A percentile compares a stretch with the other conserved stretches of the same genome.
Conservation (phyloP, 2,888 invertebrate species). For the Margaritifera margaritifera region DNA sequence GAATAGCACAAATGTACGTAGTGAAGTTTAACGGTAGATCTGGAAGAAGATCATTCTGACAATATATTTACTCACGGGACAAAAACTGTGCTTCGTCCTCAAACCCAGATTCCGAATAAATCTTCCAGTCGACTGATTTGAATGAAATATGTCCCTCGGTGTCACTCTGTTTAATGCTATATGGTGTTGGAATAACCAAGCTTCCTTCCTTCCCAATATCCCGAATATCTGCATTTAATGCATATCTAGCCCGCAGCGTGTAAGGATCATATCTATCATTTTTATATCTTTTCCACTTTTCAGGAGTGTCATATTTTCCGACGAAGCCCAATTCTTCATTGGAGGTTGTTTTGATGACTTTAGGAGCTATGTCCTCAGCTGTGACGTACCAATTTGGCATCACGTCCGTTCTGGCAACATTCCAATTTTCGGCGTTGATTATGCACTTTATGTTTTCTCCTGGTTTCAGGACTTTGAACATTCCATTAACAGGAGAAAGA, state of each 20-base stretch:
- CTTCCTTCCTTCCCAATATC: constrained; percentile 18
- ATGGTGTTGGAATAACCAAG: constrained; percentile 30
- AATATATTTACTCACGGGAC: constrained; percentile 14
- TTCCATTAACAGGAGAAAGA: constrained; percentile 31
- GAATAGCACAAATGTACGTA: no score
- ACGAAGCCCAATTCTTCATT: constrained; percentile 46
- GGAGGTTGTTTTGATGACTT: constrained; percentile 38
- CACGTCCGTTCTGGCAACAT: constrained; percentile 41
- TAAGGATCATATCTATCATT: constrained; percentile 52
- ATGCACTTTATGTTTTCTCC: constrained; percentile 18
- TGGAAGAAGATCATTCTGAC: no score
- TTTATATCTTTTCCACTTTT: constrained; percentile 52
- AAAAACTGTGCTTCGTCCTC: constrained; percentile 18
- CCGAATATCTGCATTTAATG: constrained; percentile 8
- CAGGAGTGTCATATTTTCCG: constrained; percentile 34
- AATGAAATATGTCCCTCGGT: neutral
- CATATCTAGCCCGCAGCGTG: constrained; percentile 32
- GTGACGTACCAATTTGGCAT: constrained; percentile 56
- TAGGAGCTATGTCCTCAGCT: constrained; percentile 40
- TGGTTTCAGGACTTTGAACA: constrained; percentile 27
- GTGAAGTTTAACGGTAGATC: no score
- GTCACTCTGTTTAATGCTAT: neutral
- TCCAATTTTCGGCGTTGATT: constrained; percentile 33
- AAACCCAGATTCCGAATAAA: constrained; percentile 8
- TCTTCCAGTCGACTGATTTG: no score